Conservation (phyloP, 2,113 vertebrate genomes). For the Scatophagus argus region DNA sequence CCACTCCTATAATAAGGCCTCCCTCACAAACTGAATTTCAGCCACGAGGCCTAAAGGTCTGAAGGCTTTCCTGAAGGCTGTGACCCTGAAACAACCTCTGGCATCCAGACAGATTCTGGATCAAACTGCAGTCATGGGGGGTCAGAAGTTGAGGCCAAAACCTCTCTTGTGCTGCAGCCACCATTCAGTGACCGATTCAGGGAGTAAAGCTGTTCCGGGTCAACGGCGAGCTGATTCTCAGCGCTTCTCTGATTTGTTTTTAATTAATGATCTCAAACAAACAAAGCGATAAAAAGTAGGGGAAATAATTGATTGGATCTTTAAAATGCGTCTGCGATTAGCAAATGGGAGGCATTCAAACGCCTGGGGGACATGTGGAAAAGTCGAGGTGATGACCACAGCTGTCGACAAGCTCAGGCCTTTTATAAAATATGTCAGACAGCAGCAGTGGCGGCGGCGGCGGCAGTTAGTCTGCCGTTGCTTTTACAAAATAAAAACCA, state of each 20-base stretch:
- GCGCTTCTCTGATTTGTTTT: constrained; percentile 39
- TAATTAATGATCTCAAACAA: constrained; percentile 67
- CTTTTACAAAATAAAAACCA: constrained; percentile 3
- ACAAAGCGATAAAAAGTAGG: constrained; percentile 49
- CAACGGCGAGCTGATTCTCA: constrained; percentile 8
- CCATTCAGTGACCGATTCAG: neutral
- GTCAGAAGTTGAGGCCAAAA: neutral
- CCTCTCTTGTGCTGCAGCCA: neutral
- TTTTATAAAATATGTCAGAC: neutral
- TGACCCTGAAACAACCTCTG: constrained; percentile 40
- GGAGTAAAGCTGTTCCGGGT: constrained; percentile 41
- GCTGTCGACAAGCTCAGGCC: neutral
- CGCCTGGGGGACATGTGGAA: neutral
- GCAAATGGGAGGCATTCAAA: constrained; percentile 1
- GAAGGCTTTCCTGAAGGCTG: constrained; percentile 16
- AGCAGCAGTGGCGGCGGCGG: neutral
- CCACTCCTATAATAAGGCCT: neutral
- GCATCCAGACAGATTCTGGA: neutral
- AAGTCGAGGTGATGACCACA: constrained; percentile 25
- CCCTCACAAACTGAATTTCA: constrained; percentile 35
- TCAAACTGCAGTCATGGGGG: constrained; percentile 1
- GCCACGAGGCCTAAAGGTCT: constrained; percentile 21
- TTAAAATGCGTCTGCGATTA: constrained; percentile 37
- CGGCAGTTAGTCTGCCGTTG: neutral
- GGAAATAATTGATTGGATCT: constrained; percentile 56